Evolutionary conservation across 2,797 vertebrate species (phyloP), one percentile per base, ranked within the genome.

Genomic region (Danio aesculapii): DNA sequence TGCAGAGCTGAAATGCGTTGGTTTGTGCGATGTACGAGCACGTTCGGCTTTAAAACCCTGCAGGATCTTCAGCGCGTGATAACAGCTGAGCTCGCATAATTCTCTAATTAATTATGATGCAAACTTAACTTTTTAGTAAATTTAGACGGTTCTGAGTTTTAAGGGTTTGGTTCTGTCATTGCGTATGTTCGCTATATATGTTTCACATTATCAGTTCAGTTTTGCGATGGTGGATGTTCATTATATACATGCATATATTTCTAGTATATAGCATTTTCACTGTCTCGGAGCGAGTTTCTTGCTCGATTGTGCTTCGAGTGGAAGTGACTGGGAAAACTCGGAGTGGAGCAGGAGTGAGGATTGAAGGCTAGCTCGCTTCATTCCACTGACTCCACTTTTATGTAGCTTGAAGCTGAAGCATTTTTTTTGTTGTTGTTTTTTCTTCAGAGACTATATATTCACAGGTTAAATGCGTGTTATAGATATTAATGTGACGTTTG

Each of bases 11-110:
- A 66, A 12, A 46, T 17, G 52, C 70, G 53, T 73, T 46, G 69
- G 39, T 58, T 58, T 68, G 64, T 63, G 47, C 58, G 57, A 78
- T 70, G 66, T 44, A 41, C 46, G 43, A 16, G 66, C 66, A 12
- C 61, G 19, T 50, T 78, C 30, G 66, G 63, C 55, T 69, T 62
- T 30, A 61, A 72, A 52, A 46, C 53, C 70, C 53, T 58, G 8
- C 53, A 46, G 21, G 43, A 59, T 41, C n/a, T 58, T 12, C 57
- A 6, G 57, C 57, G 64, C 46, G 46, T 78, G 64, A 58, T 43
- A 43, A 52, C 14, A 14, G 17, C 21, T 71, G 58, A 62, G 46
- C 19, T 67, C 52, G 52, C 16, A 14, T 44, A 19, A 1, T 5
- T 43, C 49, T 16, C 21, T 1, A 41, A 21, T 44, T 43, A 14